phyloP scores from a whole-genome alignment of 2,113 vertebrate species.

The Nematolebias whitei region DNA sequence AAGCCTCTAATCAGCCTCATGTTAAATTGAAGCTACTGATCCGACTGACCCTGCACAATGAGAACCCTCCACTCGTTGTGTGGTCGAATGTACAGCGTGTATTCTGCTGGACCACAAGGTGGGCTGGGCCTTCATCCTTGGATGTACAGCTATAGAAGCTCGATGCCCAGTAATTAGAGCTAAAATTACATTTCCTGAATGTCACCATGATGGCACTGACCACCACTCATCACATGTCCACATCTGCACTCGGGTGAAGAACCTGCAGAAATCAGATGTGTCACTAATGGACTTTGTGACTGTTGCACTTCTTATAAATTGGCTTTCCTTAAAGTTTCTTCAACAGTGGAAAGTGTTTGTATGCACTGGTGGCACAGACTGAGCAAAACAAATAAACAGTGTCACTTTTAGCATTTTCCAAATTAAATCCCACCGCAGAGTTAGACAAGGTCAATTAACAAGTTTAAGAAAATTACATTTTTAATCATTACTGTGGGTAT shows the following conservation, averaged over 20 bases:
- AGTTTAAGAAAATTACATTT: too few species aligned
- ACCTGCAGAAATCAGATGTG: background rate
- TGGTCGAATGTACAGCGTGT: conserved; percentile 39
- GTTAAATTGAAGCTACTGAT: conserved; percentile 20
- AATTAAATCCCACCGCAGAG: background rate
- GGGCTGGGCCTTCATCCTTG: conserved; percentile 35
- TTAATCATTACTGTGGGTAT: too few species aligned
- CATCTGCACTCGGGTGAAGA: background rate
- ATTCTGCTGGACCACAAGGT: conserved; percentile 42
- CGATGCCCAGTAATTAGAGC: conserved; percentile 49
- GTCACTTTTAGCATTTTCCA: too few species aligned
- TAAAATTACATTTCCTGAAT: conserved; percentile 53
- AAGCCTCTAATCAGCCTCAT: conserved; percentile 54
- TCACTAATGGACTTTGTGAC: conserved; percentile 1
- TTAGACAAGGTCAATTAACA: background rate
- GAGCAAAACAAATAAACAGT: too few species aligned
- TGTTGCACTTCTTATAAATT: background rate
- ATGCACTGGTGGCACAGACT: background rate
- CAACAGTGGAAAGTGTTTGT: background rate
- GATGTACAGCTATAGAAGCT: conserved; percentile 41
- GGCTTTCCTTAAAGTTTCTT: background rate
- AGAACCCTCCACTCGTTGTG: conserved; percentile 40
- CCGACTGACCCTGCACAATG: background rate
- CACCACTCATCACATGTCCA: background rate
- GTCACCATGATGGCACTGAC: background rate